Evolutionary conservation across 1,140 invertebrate species (phyloP).

Genomic region (Saccostrea glomerata): DNA sequence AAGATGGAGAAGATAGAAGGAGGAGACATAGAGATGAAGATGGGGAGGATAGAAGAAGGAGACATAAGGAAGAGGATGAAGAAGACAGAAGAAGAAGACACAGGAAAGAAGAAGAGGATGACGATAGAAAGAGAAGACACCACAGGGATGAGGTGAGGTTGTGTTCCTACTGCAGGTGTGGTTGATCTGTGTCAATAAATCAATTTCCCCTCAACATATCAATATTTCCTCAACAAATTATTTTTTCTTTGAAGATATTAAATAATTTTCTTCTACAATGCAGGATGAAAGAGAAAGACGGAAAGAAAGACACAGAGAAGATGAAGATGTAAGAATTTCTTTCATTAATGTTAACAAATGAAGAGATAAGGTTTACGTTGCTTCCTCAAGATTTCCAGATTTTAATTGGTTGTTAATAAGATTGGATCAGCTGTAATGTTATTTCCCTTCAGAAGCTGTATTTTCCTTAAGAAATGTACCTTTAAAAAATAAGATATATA

Average conservation of each 20-base stretch:
- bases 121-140: neutral
- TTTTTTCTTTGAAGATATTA: no score
- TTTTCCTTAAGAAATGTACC: neutral
- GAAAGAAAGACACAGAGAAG: slow-evolving; percentile 39
- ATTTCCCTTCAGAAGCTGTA: neutral
- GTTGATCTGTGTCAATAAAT: no score
- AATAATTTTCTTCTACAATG: neutral
- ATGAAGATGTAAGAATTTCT: slow-evolving; percentile 20
- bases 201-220: no score
- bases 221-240: no score
- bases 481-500: slow-evolving; percentile 14
- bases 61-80: slow-evolving; percentile 32
- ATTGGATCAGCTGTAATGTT: neutral
- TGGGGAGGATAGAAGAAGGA: slow-evolving; percentile 32
- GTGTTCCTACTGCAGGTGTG: neutral
- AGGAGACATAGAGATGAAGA: slow-evolving; percentile 30
- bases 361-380: neutral
- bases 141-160: neutral
- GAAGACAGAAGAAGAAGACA: slow-evolving; percentile 22
- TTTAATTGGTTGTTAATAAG: neutral
- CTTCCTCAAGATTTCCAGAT: neutral
- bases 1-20: slow-evolving; percentile 30
- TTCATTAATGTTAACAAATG: neutral
- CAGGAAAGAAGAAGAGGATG: slow-evolving; percentile 35
- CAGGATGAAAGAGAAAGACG: slow-evolving; percentile 48